Base-by-base conservation (phyloP, 2,113 vertebrate genomes). In the Psophia crepitans region DNA sequence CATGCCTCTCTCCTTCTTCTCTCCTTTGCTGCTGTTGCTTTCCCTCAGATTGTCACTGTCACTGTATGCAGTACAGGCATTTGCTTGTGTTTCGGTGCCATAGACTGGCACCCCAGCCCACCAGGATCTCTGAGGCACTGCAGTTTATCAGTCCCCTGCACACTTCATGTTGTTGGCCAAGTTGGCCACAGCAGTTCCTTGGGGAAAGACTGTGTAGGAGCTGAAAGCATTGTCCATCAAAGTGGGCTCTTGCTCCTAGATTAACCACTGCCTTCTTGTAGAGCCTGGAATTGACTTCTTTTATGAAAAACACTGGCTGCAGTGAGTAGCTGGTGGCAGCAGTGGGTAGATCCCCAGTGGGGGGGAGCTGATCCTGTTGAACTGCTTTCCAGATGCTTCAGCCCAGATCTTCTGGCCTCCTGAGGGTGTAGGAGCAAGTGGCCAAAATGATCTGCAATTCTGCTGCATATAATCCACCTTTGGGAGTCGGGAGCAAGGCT, bases 11-110 rank as follows among this genome's bases (percentile, higher is more conserved):
- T 54, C 46, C 51, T 85, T 20, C 68, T 32, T 24, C 35, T 63
- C 58, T 22, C 60, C 41, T 37, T 74, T 80, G 64, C 33, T 57
- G 19, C 14, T 18, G 13, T 9, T 20, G 14, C 37, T 30, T 75
- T 61, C 26, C 56, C 65, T 43, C 84, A 46, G 60, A 48, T 6
- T 74, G 41, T 65, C n/a, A 3, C 49, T 32, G 32, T 78, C 43
- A n/a, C 12, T 1, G 0, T 26, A 13, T 4, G 11, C 2, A 12
- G 30, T 1, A 33, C 24, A 70, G 64, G 6, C 0, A 1, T 22
- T 15, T 68, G 24, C 33, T 26, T 12, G 22, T 64, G 43, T 39
- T 84, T 60, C 0, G 1, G 30, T 69, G 60, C 22, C 41, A 12
- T 22, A 23, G 6, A 9, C 14, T 33, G 51, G 20, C 43, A 53